Conservation (phyloP, 2,888 invertebrate genomes). For the Tridacna gigas region DNA sequence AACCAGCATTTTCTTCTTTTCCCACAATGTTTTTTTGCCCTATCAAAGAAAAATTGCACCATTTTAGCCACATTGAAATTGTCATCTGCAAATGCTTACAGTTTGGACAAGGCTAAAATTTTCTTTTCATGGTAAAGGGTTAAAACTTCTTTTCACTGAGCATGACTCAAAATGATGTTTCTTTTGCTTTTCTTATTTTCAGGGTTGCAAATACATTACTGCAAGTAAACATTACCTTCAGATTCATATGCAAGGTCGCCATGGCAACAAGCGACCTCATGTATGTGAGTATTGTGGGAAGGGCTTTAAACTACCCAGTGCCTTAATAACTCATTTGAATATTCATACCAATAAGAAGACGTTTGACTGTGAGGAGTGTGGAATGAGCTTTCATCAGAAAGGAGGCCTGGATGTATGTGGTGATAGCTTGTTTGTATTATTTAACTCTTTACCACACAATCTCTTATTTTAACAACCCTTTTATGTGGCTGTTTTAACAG, state of each 20-base stretch:
- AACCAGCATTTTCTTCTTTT: neutral
- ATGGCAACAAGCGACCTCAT: slow-evolving; percentile 50
- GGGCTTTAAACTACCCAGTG: slow-evolving; percentile 44
- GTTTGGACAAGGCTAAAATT: neutral
- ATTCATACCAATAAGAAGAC: slow-evolving; percentile 57
- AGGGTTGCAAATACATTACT: slow-evolving; percentile 51
- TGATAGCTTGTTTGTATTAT: neutral
- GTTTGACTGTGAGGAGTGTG: slow-evolving; percentile 54
- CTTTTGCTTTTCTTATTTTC: neutral
- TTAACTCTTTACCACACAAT: neutral
- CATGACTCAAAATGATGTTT: neutral
- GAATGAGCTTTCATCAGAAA: slow-evolving; percentile 48
- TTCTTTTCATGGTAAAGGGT: neutral
- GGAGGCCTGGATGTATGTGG: slow-evolving; percentile 51
- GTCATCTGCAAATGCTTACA: neutral
- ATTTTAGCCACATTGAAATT: too few relatives aligned
- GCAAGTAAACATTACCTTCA: slow-evolving; percentile 45
- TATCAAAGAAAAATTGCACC: too few relatives aligned
- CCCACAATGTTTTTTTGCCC: too few relatives aligned
- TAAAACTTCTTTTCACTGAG: neutral
- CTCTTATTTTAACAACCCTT: neutral
- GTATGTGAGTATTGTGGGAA: slow-evolving; percentile 58
- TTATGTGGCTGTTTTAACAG: neutral
- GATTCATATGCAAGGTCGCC: slow-evolving; percentile 46
- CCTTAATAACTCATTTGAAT: slow-evolving; percentile 52